Evolutionary conservation across 2,888 invertebrate genomes (phyloP).

Genomic region (Sepioteuthis lessoniana): DNA sequence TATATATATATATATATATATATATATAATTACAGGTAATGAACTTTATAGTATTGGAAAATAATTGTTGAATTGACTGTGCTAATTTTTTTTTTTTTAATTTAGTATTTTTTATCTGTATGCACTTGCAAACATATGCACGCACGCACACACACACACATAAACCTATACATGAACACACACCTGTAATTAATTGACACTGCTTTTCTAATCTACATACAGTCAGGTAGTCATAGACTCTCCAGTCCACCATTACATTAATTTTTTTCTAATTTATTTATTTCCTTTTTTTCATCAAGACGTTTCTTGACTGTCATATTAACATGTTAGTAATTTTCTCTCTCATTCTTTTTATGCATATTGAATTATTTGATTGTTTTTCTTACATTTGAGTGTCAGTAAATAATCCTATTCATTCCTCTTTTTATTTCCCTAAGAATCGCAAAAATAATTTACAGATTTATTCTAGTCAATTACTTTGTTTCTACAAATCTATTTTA

Average conservation of each 20-base stretch:
- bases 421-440: not conserved
- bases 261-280: too few relatives aligned
- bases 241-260: not conserved
- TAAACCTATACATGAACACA: not conserved
- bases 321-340: not conserved
- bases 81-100: not conserved
- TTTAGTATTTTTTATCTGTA: not conserved
- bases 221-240: not conserved
- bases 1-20: not conserved
- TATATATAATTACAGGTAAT: not conserved
- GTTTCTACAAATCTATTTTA: not conserved
- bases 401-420: not conserved
- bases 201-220: not conserved
- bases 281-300: not conserved
- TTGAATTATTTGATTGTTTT: not conserved
- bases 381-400: not conserved
- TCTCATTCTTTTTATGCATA: not conserved
- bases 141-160: not conserved
- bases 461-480: not conserved
- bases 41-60: not conserved
- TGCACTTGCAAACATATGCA: not conserved
- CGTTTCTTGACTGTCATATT: not conserved
- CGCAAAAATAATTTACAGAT: not conserved
- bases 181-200: not conserved
- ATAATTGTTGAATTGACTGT: constrained; percentile 6